A percentile compares a stretch with the other conserved stretches of the same genome.
phyloP scores from a whole-genome alignment of 1,140 invertebrate species.

The Microplitis mediator region DNA sequence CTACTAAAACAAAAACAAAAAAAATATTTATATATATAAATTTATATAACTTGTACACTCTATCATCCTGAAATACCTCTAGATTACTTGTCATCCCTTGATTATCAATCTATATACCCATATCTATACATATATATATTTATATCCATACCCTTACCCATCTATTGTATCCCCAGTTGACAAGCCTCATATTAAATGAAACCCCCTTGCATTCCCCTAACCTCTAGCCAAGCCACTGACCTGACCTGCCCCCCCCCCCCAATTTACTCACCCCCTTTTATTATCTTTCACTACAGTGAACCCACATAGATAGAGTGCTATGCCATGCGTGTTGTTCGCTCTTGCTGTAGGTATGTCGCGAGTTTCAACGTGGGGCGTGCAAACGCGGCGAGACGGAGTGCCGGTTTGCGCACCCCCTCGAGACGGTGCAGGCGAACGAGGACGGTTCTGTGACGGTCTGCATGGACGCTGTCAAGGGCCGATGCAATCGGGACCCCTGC shows the following conservation, averaged over 20 bases:
- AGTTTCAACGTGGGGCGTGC: slow-evolving; percentile 96
- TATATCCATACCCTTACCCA: neutral
- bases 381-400: slow-evolving; percentile 94
- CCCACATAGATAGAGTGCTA: slow-evolving; percentile 61
- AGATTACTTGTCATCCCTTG: too few relatives aligned
- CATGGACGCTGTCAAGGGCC: slow-evolving; percentile 98
- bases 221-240: neutral
- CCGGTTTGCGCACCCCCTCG: slow-evolving; percentile 96
- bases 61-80: too few relatives aligned
- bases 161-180: neutral
- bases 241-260: neutral
- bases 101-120: neutral
- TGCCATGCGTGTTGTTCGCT: slow-evolving; percentile 61
- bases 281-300: slow-evolving; percentile 11
- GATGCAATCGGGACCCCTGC: slow-evolving; percentile 94
- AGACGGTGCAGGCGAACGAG: slow-evolving; percentile 89
- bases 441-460: slow-evolving; percentile 97
- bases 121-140: neutral
- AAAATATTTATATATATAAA: too few relatives aligned
- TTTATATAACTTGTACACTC: too few relatives aligned
- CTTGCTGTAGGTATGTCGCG: slow-evolving; percentile 92
- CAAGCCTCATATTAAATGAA: slow-evolving; percentile 5
- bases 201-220: neutral
- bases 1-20: too few relatives aligned
- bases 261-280: slow-evolving; percentile 1